Conservation (phyloP, 2,113 vertebrate genomes). For the Corvus hawaiiensis region DNA sequence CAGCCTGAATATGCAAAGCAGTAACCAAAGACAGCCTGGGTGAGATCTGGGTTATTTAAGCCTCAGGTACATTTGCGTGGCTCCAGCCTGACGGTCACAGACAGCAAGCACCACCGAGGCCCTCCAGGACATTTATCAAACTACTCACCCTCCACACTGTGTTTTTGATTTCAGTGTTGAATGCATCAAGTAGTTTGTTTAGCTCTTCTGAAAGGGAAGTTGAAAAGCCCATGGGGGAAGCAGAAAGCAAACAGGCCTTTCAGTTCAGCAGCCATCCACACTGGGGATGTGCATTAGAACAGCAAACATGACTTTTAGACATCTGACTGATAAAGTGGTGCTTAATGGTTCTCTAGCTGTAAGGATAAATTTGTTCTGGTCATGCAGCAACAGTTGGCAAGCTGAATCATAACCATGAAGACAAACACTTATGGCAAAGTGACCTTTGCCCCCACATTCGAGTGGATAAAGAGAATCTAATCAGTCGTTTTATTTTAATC, state of each 20-base stretch:
- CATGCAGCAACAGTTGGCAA: not conserved
- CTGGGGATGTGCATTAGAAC: not conserved
- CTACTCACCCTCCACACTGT: not conserved
- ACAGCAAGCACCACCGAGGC: fast-evolving
- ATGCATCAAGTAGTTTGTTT: not conserved
- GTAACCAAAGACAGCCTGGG: not conserved
- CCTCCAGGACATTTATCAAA: not conserved
- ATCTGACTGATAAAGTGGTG: not conserved
- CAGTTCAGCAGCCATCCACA: not conserved
- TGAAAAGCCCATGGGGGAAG: not conserved
- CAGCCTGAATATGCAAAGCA: not conserved
- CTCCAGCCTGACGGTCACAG: conserved; percentile 3
- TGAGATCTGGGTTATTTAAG: not conserved
- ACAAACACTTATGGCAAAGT: conserved; percentile 15
- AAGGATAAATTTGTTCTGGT: conserved; percentile 15
- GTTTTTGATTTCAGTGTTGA: not conserved
- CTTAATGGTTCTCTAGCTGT: not conserved
- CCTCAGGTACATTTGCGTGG: not conserved
- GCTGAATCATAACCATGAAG: conserved; percentile 1
- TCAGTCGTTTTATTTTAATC: not conserved
- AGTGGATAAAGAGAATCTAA: not conserved
- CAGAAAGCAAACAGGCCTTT: not conserved
- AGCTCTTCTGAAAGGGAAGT: not conserved
- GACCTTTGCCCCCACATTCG: not conserved
- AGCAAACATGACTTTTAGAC: not conserved